Conservation (phyloP, 1,140 invertebrate genomes). For the Tetramorium alpestre region DNA sequence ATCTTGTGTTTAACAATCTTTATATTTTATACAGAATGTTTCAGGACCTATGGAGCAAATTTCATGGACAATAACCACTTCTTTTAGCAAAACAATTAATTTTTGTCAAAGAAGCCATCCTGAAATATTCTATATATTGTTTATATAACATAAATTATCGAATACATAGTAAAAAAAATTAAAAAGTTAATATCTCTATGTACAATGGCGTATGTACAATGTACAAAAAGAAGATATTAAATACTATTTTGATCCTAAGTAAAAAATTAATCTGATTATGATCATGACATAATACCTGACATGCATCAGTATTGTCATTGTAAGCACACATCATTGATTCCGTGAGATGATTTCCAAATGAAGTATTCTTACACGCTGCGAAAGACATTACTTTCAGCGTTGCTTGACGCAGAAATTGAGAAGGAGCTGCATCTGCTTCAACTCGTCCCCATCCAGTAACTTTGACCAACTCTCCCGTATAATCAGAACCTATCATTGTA, state of each 20-base stretch:
- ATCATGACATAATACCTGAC: conserved; percentile 84
- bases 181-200: background rate
- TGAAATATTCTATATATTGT: background rate
- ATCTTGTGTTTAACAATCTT: background rate
- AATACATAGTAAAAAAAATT: background rate
- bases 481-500: conserved; percentile 78
- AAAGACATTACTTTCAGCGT: conserved; percentile 84
- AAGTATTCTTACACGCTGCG: conserved; percentile 81
- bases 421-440: conserved; percentile 83
- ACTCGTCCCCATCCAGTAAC: conserved; percentile 89
- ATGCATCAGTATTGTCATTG: conserved; percentile 86
- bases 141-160: background rate
- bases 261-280: background rate
- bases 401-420: conserved; percentile 86
- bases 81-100: no score
- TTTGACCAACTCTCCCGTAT: conserved; percentile 84
- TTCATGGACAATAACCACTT: no score
- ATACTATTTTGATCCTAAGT: background rate
- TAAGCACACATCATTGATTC: conserved; percentile 86
- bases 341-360: conserved; percentile 82
- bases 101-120: no score
- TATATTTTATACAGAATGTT: background rate
- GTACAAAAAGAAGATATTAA: background rate
- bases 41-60: no score
- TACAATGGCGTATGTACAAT: background rate